Percentiles rank a stretch among this genome's conserved stretches.
Conservation (phyloP, 2,888 invertebrate genomes). For the Diabrotica balteata region DNA sequence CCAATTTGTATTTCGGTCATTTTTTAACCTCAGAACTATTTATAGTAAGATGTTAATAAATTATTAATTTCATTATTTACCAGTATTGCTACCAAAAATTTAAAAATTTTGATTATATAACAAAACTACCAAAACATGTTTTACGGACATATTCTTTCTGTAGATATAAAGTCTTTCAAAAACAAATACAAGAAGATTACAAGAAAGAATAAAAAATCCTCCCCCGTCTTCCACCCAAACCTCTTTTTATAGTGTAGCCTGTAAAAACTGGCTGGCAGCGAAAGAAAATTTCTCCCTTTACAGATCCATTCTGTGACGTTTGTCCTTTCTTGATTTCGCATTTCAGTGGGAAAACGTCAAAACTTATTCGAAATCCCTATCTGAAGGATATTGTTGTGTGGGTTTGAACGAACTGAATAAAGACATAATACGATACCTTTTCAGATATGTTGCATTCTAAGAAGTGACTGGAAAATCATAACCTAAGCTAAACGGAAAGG, state of each 20-base stretch:
- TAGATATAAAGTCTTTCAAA: neutral
- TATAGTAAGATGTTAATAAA: too few species aligned
- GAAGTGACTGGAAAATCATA: neutral
- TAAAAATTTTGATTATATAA: too few species aligned
- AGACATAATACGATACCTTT: conserved; percentile 5
- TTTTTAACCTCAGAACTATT: too few species aligned
- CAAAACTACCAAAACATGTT: too few species aligned
- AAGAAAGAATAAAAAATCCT: too few species aligned
- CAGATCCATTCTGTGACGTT: conserved; percentile 13
- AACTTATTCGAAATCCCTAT: conserved; percentile 12
- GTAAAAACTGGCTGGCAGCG: conserved; percentile 1
- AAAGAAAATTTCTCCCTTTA: conserved; percentile 6
- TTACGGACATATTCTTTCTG: too few species aligned
- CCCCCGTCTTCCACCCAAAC: too few species aligned
- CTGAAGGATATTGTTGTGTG: conserved; percentile 13
- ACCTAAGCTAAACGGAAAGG: too few species aligned
- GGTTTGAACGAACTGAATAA: neutral
- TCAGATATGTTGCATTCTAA: neutral
- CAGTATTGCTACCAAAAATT: too few species aligned
- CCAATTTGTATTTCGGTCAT: too few species aligned
- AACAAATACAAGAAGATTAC: neutral
- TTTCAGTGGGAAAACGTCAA: conserved; percentile 15
- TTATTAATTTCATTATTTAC: too few species aligned
- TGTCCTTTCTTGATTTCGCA: conserved; percentile 15
- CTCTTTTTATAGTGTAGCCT: conserved; percentile 1